A percentile compares a stretch with the other conserved stretches of the same genome.
Evolutionary conservation across 2,888 invertebrate species (phyloP).

Genomic region (Keiferia lycopersicella): DNA sequence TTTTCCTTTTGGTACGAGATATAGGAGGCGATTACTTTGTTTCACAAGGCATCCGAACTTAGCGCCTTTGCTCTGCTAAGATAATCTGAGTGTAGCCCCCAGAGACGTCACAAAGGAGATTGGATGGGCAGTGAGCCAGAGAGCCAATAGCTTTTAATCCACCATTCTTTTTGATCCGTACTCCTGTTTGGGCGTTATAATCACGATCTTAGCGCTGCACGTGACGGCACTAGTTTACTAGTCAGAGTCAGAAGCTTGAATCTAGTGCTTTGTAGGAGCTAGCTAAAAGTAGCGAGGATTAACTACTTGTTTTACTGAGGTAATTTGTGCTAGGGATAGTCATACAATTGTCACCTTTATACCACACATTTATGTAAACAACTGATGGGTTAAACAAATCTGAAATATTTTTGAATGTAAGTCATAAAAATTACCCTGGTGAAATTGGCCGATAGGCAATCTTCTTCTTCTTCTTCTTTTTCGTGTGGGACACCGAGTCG

Average conservation of each 20-base stretch:
- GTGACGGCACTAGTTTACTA: background rate
- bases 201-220: constrained; percentile 40
- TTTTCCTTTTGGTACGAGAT: background rate
- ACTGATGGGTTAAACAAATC: no score
- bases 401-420: no score
- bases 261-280: background rate
- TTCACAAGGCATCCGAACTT: constrained; percentile 60
- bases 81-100: constrained; percentile 73
- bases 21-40: constrained; percentile 58
- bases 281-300: no score
- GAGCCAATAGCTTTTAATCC: constrained; percentile 79
- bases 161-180: constrained; percentile 72
- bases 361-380: no score
- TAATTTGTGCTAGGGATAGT: no score
- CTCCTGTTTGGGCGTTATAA: constrained; percentile 69
- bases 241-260: no score
- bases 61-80: constrained; percentile 74
- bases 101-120: constrained; percentile 79
- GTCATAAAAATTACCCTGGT: no score
- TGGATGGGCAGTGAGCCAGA: constrained; percentile 80
- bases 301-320: no score
- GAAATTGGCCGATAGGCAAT: no score
- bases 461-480: no score
- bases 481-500: no score
- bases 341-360: no score